Conservation (phyloP, 1,140 invertebrate genomes). For the Eulimnadia texana region DNA sequence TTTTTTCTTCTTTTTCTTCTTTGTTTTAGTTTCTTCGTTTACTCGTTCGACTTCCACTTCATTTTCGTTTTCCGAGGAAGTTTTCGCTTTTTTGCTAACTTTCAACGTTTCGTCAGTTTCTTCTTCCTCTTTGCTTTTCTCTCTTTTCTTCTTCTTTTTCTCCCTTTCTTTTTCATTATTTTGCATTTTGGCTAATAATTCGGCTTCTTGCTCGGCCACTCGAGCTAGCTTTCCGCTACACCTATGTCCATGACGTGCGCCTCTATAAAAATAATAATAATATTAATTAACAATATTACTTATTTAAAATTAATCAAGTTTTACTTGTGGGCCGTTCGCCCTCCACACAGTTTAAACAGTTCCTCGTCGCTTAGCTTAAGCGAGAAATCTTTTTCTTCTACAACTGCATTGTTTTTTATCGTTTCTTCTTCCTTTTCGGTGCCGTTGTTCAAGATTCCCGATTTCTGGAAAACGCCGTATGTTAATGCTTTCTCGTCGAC, state of each 20-base stretch:
- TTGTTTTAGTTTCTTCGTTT: neutral
- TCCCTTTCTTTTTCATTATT: neutral
- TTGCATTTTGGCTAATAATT: slow-evolving; percentile 18
- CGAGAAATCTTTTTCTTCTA: slow-evolving; percentile 15
- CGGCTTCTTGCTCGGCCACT: slow-evolving; percentile 27
- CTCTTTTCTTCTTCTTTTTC: neutral
- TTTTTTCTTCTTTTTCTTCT: slow-evolving; percentile 9
- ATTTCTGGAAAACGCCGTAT: slow-evolving; percentile 40
- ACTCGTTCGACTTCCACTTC: neutral
- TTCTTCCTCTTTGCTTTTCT: neutral
- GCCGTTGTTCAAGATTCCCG: slow-evolving; percentile 27
- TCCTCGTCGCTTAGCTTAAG: slow-evolving; percentile 50
- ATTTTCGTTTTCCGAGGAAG: too few relatives aligned
- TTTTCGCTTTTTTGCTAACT: neutral
- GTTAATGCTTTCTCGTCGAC: neutral
- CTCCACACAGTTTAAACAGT: slow-evolving; percentile 55
- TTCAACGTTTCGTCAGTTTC: neutral
- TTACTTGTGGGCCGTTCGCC: slow-evolving; percentile 65
- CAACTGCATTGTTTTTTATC: neutral
- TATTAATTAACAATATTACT: neutral
- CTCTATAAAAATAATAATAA: slow-evolving; percentile 21
- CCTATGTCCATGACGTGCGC: slow-evolving; percentile 29
- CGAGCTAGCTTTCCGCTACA: slow-evolving; percentile 28
- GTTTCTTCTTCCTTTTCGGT: slow-evolving; percentile 25
- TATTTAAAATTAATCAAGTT: slow-evolving; percentile 14